Evolutionary conservation across 2,888 invertebrate species (phyloP).

Genomic region (Caenorhabditis drosophilae): DNA sequence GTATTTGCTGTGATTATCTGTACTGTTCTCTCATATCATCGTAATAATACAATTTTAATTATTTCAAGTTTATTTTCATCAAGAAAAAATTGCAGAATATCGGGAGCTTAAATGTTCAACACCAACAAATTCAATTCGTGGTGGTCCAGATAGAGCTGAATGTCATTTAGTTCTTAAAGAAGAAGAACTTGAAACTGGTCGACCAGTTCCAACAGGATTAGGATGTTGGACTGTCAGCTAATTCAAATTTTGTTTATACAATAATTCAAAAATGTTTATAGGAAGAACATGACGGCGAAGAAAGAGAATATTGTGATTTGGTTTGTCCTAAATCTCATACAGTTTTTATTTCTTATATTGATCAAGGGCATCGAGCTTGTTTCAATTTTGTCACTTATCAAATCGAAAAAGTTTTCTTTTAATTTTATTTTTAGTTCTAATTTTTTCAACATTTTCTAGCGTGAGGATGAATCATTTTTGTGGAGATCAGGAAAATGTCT

Average conservation of each 20-base stretch:
- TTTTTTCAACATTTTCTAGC: slow-evolving; percentile 12
- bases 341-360: slow-evolving; percentile 59
- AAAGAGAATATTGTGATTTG: slow-evolving; percentile 64
- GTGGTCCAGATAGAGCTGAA: slow-evolving; percentile 57
- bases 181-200: slow-evolving; percentile 58
- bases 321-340: slow-evolving; percentile 68
- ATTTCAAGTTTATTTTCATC: neutral
- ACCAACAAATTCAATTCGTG: slow-evolving; percentile 61
- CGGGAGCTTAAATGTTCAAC: slow-evolving; percentile 65
- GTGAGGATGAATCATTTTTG: slow-evolving; percentile 52
- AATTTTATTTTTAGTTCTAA: neutral
- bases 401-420: slow-evolving; percentile 51
- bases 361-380: slow-evolving; percentile 63
- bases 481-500: slow-evolving; percentile 67
- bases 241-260: neutral
- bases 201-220: slow-evolving; percentile 61
- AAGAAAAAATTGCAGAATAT: slow-evolving; percentile 49
- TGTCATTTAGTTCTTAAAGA: slow-evolving; percentile 65
- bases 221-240: slow-evolving; percentile 61
- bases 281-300: slow-evolving; percentile 64
- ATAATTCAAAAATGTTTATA: slow-evolving; percentile 16
- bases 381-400: slow-evolving; percentile 68
- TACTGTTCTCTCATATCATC: slow-evolving; percentile 31
- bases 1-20: neutral
- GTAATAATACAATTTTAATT: too few relatives aligned